These are phyloP conservation scores for Lutjanus campechanus DNA, from an alignment of 2,797 vertebrate species.

Conservation along the genomic window DNA sequence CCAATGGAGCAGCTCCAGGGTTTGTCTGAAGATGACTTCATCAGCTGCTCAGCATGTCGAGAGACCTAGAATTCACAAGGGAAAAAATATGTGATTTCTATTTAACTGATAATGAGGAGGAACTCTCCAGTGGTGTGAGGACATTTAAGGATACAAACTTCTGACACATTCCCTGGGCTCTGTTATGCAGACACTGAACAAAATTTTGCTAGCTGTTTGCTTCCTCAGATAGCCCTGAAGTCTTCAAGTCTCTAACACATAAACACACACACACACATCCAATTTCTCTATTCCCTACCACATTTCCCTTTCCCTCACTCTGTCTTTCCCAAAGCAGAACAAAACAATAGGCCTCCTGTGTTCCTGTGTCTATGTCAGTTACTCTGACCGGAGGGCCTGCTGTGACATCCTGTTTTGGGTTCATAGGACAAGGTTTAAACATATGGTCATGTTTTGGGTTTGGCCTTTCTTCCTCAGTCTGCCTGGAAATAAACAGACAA, in stretches of 20 bases:
- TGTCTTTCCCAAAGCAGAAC: constrained; percentile 61
- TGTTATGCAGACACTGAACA: constrained; percentile 18
- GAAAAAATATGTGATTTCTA: constrained; percentile 19
- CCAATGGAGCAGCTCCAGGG: constrained; percentile 17
- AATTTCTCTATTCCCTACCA: constrained; percentile 39
- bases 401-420: constrained; percentile 85
- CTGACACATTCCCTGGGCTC: neutral
- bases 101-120: constrained; percentile 10
- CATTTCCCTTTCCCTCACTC: constrained; percentile 46
- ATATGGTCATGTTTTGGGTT: constrained; percentile 80
- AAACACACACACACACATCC: constrained; percentile 27
- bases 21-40: constrained; percentile 26
- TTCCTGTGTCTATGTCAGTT: constrained; percentile 59
- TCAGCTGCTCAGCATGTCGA: constrained; percentile 1
- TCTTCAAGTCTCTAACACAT: constrained; percentile 26
- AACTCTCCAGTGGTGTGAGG: constrained; percentile 17
- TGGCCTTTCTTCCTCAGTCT: constrained; percentile 56
- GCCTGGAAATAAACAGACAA: constrained; percentile 73
- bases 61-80: constrained; percentile 5
- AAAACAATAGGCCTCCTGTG: constrained; percentile 79
- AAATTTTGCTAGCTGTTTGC: constrained; percentile 4
- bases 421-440: constrained; percentile 79
- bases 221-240: constrained; percentile 13
- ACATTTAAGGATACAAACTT: constrained; percentile 18
- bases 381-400: constrained; percentile 72